Evolutionary conservation across 2,797 vertebrate species (phyloP), one percentile per base, ranked within the genome.

Genomic region (Botia almorhae): DNA sequence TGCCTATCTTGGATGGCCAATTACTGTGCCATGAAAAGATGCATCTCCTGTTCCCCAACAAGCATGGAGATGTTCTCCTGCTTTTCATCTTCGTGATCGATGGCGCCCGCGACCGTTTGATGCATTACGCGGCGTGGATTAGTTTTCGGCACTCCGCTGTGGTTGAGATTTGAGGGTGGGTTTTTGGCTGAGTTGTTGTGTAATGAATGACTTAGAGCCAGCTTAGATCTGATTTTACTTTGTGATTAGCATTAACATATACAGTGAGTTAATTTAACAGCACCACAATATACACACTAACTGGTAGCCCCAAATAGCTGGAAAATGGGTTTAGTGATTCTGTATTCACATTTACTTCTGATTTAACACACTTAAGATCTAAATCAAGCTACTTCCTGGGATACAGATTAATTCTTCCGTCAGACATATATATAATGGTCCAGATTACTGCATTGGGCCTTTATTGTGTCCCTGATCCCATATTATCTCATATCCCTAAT

Each of bases 11-110:
- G 55, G 48, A 11, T 19, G 1, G 50, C 70, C 78, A 80, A 80
- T 80, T 80, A 80, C 51, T 1, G 10, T 67, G 60, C 46, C 50
- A 33, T 68, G 51, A 23, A 74, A 68, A 80, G 51, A 80, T 68
- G 51, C 4, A 80, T 80, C 61, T 80, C 12, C n/a, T 58, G 51
- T 46, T 56, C 23, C 73, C 17, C 12, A 19, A 29, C 17, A 58
- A 50, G 70, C 70, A 68, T 33, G 53, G 61, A 78, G 60, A 39
- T 60, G n/a, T 61, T 82, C 55, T 67, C 17, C 36, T 73, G 69
- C 81, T 78, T 82, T 77, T 61, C 69, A 69, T 82, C 63, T 61
- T 65, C 33, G 50, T 82, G 75, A 82, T 78, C 55, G 69, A 82
- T 78, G 43, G 21, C 23, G 10, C 75, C 65, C 23, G 48, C 19